Evolutionary conservation across 1,140 invertebrate species (phyloP), one percentile per base, ranked within the genome.

Genomic region (Calliphora vicina): DNA sequence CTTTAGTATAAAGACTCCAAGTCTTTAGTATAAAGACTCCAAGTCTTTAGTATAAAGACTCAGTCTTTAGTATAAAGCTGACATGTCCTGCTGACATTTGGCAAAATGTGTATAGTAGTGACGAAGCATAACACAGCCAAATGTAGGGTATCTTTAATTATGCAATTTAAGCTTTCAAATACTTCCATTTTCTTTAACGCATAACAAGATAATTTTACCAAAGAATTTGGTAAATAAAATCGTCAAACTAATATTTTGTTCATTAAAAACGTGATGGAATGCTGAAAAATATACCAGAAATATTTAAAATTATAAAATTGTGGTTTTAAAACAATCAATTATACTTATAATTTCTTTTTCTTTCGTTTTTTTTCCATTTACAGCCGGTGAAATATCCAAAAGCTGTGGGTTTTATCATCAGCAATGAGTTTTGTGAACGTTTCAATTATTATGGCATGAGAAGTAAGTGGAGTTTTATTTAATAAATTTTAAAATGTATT

Each of bases 371-470:
- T 26, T 35, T 78, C 13, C 83, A 20, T 72, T 45, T 76, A 83
- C n/a, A 35, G 43, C 78, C 23, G 35, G 13, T 83, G 23, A 93
- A 92, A 45, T 98, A 98, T 89, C 97, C 98, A 0, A 95, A 94
- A 87, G 93, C 96, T 2, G 95, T 98, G 15, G 97, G 95, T 86
- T 98, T 98, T 90, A 99, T 99, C 87, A 92, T 99, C 81, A 95
- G 94, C 88, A 98, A 97, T 94, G 98, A 99, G 91, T 98, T 99
- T 90, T 99, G 98, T 90, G 98, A 99, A 92, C 93, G 98, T 86
- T 99, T 99, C 91, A 97, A 95, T 72, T 99, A 94, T 90, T 99
- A 99, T 95, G 98, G 98, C 87, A 97, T 99, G 95, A 94, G 96
- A 94, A 96, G 97, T 98, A 92, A 93, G 94, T 93, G 73, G n/a